A percentile compares a stretch with the other conserved stretches of the same genome.
These are phyloP conservation scores for Temnothorax nylanderi DNA, from an alignment of 1,140 invertebrate genomes.

Conservation along the genomic window DNA sequence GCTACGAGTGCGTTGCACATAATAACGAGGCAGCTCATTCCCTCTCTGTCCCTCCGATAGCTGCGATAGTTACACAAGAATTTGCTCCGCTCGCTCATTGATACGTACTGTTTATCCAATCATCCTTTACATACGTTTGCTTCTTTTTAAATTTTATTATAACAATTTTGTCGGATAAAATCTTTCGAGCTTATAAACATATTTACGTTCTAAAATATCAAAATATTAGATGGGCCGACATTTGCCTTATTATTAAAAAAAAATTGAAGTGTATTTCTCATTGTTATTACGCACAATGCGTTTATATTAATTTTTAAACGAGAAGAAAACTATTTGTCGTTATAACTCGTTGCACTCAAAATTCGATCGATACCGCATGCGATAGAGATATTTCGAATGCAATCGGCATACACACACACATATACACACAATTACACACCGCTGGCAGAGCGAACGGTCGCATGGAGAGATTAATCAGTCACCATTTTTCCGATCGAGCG, in stretches of 20 bases:
- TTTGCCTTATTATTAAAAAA: neutral
- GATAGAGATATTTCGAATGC: constrained; percentile 46
- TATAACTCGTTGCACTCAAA: constrained; percentile 17
- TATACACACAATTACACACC: neutral
- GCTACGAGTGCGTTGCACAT: constrained; percentile 41
- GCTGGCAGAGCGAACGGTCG: constrained; percentile 23
- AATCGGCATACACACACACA: neutral
- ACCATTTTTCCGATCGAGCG: constrained; percentile 56
- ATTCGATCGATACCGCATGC: constrained; percentile 9
- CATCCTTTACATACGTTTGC: neutral
- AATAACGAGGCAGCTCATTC: constrained; percentile 30
- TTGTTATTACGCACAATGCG: neutral
- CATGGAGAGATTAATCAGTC: constrained; percentile 55
- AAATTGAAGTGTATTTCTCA: neutral
- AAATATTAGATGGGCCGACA: neutral
- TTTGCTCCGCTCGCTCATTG: neutral
- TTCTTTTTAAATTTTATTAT: neutral
- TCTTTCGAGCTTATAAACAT: neutral
- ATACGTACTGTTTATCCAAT: constrained; percentile 20
- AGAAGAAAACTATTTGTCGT: constrained; percentile 4
- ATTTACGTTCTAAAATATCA: neutral
- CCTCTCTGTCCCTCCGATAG: constrained; percentile 1
- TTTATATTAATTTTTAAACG: constrained; percentile 9
- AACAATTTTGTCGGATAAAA: constrained; percentile 7
- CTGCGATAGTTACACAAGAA: constrained; percentile 33